Base-by-base conservation (phyloP, 2,797 vertebrate species). In the Pampus argenteus region DNA sequence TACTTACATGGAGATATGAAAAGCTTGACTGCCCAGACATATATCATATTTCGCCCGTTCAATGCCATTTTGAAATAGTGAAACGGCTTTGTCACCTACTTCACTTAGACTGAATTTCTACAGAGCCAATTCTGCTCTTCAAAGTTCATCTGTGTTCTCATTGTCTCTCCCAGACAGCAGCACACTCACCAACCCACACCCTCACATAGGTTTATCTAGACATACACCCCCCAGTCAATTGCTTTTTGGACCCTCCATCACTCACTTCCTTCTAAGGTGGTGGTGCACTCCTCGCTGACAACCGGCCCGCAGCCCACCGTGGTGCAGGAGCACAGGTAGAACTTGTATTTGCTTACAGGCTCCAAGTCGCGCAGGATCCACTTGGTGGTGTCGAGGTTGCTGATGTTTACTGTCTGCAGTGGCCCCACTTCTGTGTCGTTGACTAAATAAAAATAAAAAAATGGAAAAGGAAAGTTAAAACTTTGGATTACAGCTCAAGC, bases 261-360 rank as follows among this genome's bases (percentile, higher is more conserved):
- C 97, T 98, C 94, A 99, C 98, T 93, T 84, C 95, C 95, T 93
- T 96, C 93, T 1, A 94, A 93, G 61, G 93, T 84, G 0, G 98
- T 98, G 71, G 93, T 93, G 73, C 93, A 91, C 90, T 99, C 98
- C 78, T 98, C 96, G 0, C 93, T 98, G 88, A 94, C 57, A 0
- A 94, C 87, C 0, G 95, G 95, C 3, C 98, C 96, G 1, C 97
- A 98, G 88, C 97, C 98, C 80, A 90, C 84, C 6, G 73, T 82
- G n/a, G 97, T 99, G 86, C 98, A 99, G 52, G 97, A 95, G 34
- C 93, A 93, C 70, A 97, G 90, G 85, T 97, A 96, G 90, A 99
- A 95, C 86, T 96, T 97, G 93, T 99, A 99, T 78, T 92, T 97
- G 89, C 96, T 98, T 52, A 95, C 66, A 23, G 95, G 84, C 55